Base-by-base conservation (phyloP, 1,140 invertebrate genomes). In the Sycophila sp. region DNA sequence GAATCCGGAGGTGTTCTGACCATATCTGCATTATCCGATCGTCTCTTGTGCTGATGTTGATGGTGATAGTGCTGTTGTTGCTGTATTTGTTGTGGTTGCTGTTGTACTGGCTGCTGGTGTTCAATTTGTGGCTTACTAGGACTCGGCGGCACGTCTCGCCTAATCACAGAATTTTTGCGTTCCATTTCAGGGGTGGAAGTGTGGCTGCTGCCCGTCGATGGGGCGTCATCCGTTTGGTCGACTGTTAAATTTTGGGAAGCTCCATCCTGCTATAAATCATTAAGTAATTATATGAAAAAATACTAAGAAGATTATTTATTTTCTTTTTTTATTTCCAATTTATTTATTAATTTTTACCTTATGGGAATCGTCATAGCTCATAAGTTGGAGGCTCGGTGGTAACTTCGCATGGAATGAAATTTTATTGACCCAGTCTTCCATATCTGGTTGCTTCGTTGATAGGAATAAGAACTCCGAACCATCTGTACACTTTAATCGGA, bases 371-470 rank as follows among this genome's bases (percentile, higher is more conserved):
- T 94, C 92, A 80, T 96, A 95, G 76, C 94, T 94, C 30, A 95
- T 87, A 1, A 97, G 87, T 83, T 98, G 96, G 83, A 96, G 88
- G 78, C 92, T 94, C 6, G 96, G 96, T 24, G 95, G 94, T 69
- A 98, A 86, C 76, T 90, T 89, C n/a, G 97, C 96, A 83, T 97
- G 96, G 89, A 98, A 98, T 36, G 91, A 90, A 72, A 99, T 93
- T 86, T 98, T 98, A 76, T 93, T 92, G 2, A 98, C 91, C 98
- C 98, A 99, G 60, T 98, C 94, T 73, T 91, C 88, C 91, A 98
- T 93, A 69, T 94, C 91, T 1, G 90, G 89, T 42, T 91, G 89
- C 60, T 87, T 91, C 1, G 90, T 85, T 53, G 94, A 93, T 55
- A 94, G 88, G 80, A 99, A 96, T 30, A 99, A 87, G 85, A 94